Conservation (phyloP, 1,140 invertebrate species). For the Eciton burchellii region DNA sequence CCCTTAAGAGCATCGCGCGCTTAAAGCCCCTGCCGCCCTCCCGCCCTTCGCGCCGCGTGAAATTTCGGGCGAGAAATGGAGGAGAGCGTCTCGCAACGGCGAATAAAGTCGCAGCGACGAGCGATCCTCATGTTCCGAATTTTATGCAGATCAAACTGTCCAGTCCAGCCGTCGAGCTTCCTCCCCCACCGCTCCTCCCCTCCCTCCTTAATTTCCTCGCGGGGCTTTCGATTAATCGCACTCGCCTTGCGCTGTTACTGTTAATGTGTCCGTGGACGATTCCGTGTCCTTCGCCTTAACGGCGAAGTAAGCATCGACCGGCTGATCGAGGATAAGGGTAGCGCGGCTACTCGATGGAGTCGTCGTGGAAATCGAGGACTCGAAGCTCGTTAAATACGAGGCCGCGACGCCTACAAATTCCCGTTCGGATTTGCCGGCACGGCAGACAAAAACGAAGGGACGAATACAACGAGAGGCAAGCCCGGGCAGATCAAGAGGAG, state of each 20-base stretch:
- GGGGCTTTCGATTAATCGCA: too few species aligned
- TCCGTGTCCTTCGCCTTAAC: too few species aligned
- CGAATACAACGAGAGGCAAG: slow-evolving; percentile 58
- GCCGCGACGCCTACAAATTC: slow-evolving; percentile 47
- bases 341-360: neutral
- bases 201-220: too few species aligned
- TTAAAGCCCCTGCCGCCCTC: slow-evolving; percentile 45
- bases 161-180: too few species aligned
- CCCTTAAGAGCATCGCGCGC: slow-evolving; percentile 65
- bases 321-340: neutral
- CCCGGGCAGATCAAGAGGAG: slow-evolving; percentile 51
- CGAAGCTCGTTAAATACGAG: slow-evolving; percentile 55
- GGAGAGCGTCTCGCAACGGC: slow-evolving; percentile 8
- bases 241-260: too few species aligned
- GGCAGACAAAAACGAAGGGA: slow-evolving; percentile 34
- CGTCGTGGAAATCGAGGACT: slow-evolving; percentile 5
- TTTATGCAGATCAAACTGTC: too few species aligned
- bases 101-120: too few species aligned
- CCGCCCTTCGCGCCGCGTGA: slow-evolving; percentile 17
- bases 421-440: slow-evolving; percentile 40
- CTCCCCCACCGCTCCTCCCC: too few species aligned
- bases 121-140: too few species aligned
- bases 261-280: too few species aligned
- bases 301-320: neutral
- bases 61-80: slow-evolving; percentile 37